Conservation (phyloP, 2,797 vertebrate genomes). For the Gymnodraco acuticeps region DNA sequence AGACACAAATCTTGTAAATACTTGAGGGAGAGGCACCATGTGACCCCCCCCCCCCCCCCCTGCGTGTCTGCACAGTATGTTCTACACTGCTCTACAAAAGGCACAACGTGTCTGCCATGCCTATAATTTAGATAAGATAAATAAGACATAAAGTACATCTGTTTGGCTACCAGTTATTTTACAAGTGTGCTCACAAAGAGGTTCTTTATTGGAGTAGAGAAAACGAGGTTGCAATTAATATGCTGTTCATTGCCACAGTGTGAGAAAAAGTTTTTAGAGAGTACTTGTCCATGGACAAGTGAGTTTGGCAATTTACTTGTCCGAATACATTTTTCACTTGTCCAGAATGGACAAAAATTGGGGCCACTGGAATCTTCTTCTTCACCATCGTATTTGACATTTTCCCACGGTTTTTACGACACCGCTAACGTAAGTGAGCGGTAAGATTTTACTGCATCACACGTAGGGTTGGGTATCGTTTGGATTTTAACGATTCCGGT, state of each 20-base stretch:
- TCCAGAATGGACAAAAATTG: too few species aligned
- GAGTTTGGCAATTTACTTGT: too few species aligned
- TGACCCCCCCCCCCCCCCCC: background rate
- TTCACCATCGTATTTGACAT: too few species aligned
- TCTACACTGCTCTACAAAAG: slow-evolving; percentile 26
- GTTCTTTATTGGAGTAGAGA: background rate
- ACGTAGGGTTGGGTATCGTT: too few species aligned
- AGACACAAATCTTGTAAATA: slow-evolving; percentile 16
- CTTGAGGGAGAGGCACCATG: background rate
- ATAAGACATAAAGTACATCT: background rate
- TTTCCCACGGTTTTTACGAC: too few species aligned
- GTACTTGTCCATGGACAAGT: too few species aligned
- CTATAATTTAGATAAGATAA: slow-evolving; percentile 7
- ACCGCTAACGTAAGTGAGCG: too few species aligned
- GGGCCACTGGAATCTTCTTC: too few species aligned
- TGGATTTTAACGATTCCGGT: too few species aligned
- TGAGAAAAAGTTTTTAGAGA: too few species aligned
- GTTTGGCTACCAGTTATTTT: background rate
- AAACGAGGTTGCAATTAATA: background rate
- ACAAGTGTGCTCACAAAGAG: background rate
- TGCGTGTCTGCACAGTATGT: background rate
- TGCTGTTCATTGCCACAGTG: background rate
- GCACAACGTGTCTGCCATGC: background rate
- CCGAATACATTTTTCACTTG: too few species aligned
- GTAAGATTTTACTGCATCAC: too few species aligned